phyloP scores from a whole-genome alignment of 2,888 invertebrate species.

The Euclidia mi region DNA sequence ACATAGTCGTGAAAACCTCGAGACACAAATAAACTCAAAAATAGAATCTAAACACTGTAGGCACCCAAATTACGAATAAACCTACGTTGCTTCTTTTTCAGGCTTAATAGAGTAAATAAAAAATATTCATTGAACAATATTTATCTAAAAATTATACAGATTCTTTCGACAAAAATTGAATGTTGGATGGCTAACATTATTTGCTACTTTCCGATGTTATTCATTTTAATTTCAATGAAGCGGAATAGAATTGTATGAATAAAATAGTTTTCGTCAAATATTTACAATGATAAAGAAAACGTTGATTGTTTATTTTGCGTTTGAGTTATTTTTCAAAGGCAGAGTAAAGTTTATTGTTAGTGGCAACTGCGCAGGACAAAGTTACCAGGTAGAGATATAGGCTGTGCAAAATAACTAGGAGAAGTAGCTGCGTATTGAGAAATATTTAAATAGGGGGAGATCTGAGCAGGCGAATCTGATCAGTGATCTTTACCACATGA shows the following conservation, averaged over 20 bases:
- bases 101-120: conserved; percentile 22
- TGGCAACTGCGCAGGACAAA: no score
- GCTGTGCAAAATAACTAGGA: no score
- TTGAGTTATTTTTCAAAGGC: no score
- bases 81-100: conserved; percentile 20
- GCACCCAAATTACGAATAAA: conserved; percentile 29
- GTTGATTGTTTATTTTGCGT: conserved; percentile 42
- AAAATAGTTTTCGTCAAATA: no score
- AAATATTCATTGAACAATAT: conserved; percentile 29
- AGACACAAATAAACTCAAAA: conserved; percentile 2
- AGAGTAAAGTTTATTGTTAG: no score
- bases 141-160: conserved; percentile 8
- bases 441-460: no score
- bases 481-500: no score
- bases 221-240: conserved; percentile 61
- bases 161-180: conserved; percentile 35
- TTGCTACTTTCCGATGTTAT: conserved; percentile 43
- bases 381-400: no score
- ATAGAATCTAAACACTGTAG: no score
- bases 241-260: conserved; percentile 50
- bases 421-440: no score
- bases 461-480: no score
- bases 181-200: conserved; percentile 45
- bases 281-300: no score
- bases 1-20: neutral